These are phyloP conservation scores for Atta colombica DNA, from an alignment of 1,140 invertebrate species.

Conservation along the genomic window DNA sequence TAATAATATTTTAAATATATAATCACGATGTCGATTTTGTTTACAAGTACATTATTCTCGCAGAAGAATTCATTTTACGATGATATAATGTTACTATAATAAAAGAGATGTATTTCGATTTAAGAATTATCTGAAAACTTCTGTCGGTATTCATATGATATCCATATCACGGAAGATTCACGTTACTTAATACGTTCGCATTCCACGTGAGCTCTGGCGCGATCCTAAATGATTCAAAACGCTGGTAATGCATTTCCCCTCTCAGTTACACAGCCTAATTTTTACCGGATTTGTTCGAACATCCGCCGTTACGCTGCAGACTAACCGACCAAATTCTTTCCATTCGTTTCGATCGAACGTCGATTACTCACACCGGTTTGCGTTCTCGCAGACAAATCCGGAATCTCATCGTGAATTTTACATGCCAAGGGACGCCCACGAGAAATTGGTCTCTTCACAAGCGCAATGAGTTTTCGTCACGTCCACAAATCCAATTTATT, in stretches of 20 bases:
- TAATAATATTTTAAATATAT: neutral
- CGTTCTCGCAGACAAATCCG: conserved; percentile 69
- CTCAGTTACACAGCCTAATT: conserved; percentile 62
- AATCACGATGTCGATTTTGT: neutral
- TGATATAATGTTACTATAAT: neutral
- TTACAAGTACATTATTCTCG: neutral
- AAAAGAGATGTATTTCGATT: conserved; percentile 17
- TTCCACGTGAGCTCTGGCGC: conserved; percentile 26
- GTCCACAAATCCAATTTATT: conserved; percentile 69
- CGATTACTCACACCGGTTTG: conserved; percentile 60
- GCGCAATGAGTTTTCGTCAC: conserved; percentile 65
- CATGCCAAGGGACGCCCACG: conserved; percentile 65
- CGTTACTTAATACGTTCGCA: conserved; percentile 40
- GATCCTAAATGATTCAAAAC: conserved; percentile 64
- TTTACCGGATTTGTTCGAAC: conserved; percentile 58
- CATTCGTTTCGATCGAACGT: conserved; percentile 68
- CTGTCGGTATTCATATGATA: neutral
- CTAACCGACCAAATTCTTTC: conserved; percentile 65
- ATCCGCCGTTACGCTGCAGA: conserved; percentile 41
- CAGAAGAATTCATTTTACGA: neutral
- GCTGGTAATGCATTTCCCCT: conserved; percentile 63
- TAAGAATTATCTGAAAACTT: conserved; percentile 33
- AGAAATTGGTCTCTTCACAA: conserved; percentile 72
- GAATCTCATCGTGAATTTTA: conserved; percentile 74
- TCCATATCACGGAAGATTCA: conserved; percentile 13